Evolutionary conservation across 92 coral and sea anemone species (phyloP).

Genomic region (Metridium senile): DNA sequence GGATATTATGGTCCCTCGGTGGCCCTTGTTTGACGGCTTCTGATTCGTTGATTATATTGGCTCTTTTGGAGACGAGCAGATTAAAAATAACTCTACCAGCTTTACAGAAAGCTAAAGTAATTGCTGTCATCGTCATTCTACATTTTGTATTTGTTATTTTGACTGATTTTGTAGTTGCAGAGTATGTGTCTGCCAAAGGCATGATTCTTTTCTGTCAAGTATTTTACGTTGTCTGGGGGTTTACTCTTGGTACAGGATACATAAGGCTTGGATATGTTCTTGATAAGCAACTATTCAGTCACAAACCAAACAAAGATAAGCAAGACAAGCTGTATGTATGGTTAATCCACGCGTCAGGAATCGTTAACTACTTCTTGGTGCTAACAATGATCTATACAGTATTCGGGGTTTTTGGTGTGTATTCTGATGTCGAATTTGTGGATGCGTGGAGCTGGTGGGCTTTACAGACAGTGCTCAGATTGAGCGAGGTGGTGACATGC

Average conservation of each 20-base stretch:
- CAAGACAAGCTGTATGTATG: slow-evolving; percentile 69
- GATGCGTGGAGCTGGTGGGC: slow-evolving; percentile 94
- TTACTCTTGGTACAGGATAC: slow-evolving; percentile 71
- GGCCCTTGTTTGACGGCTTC: slow-evolving; percentile 93
- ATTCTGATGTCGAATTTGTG: slow-evolving; percentile 75
- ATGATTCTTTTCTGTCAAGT: slow-evolving; percentile 92
- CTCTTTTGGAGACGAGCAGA: slow-evolving; percentile 80
- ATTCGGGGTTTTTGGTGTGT: slow-evolving; percentile 86
- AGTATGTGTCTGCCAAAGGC: slow-evolving; percentile 79
- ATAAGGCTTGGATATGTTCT: slow-evolving; percentile 79
- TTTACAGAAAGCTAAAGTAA: slow-evolving; percentile 62
- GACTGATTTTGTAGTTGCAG: slow-evolving; percentile 75
- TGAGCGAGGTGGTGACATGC: slow-evolving; percentile 75
- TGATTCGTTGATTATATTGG: slow-evolving; percentile 89
- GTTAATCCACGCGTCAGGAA: slow-evolving; percentile 84
- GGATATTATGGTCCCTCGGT: slow-evolving; percentile 91
- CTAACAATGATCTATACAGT: slow-evolving; percentile 77
- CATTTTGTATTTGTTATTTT: slow-evolving; percentile 79
- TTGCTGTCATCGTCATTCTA: slow-evolving; percentile 46
- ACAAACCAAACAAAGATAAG: slow-evolving; percentile 61
- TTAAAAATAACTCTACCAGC: slow-evolving; percentile 75
- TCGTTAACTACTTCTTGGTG: slow-evolving; percentile 69
- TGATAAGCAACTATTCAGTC: slow-evolving; percentile 78
- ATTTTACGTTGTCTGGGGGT: slow-evolving; percentile 82
- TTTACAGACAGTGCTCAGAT: slow-evolving; percentile 75